Percentiles rank a stretch among this genome's conserved stretches.
Conservation (phyloP, 2,797 vertebrate species). For the Spondyliosoma cantharus region DNA sequence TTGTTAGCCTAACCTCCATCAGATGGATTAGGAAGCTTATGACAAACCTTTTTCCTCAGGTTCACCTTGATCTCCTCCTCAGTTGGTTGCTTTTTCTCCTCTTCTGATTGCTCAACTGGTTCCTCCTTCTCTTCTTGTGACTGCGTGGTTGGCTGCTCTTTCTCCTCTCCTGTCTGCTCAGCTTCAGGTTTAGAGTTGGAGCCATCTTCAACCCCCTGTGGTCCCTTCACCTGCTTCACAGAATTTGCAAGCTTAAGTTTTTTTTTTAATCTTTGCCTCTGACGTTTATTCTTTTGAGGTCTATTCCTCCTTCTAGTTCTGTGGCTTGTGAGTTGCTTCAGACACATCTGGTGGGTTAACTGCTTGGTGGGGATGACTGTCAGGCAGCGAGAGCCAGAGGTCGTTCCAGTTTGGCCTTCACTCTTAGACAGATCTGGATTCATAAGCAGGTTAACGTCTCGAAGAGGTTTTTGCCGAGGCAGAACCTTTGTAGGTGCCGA, state of each 20-base stretch:
- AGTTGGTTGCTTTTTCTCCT: conserved; percentile 20
- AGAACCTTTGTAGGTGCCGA: accelerated
- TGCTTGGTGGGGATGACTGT: conserved; percentile 18
- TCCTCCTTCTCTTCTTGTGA: neutral
- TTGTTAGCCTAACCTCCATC: neutral
- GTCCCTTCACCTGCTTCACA: too few species aligned
- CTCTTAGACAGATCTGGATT: conserved; percentile 61
- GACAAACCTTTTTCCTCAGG: conserved; percentile 70
- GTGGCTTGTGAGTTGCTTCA: too few species aligned
- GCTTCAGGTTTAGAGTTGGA: too few species aligned
- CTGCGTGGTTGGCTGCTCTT: neutral
- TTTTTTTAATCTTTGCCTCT: too few species aligned
- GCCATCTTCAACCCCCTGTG: too few species aligned
- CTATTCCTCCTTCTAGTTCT: neutral
- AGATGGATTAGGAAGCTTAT: neutral
- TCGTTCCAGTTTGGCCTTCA: conserved; percentile 53
- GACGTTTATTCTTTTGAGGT: too few species aligned
- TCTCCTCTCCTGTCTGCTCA: neutral
- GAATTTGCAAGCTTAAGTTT: too few species aligned
- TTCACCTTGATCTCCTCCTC: conserved; percentile 71
- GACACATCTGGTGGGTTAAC: too few species aligned
- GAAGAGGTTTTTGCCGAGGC: neutral
- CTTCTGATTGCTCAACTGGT: neutral
- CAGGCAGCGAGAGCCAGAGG: conserved; percentile 41
- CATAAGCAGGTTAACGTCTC: accelerated